A percentile compares a stretch with the other conserved stretches of the same genome.
Evolutionary conservation across 2,113 vertebrate species (phyloP).

Genomic region (Alligator mississippiensis): DNA sequence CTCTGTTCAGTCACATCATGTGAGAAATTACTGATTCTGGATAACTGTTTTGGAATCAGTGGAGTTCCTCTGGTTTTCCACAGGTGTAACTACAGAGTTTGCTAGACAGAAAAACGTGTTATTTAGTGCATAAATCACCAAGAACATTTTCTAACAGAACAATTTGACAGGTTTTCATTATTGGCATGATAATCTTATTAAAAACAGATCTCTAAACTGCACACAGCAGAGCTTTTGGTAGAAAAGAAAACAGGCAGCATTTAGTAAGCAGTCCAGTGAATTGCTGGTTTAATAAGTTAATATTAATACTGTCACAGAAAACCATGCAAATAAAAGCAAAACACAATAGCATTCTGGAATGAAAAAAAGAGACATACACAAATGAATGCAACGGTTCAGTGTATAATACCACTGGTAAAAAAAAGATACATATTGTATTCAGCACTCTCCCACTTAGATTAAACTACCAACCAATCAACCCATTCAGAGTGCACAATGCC

Average conservation of each 20-base stretch:
- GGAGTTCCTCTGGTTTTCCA: conserved; percentile 28
- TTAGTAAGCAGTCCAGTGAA: conserved; percentile 36
- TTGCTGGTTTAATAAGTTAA: conserved; percentile 46
- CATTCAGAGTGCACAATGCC: conserved; percentile 21
- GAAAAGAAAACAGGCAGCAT: conserved; percentile 21
- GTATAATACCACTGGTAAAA: conserved; percentile 5
- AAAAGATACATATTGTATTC: conserved; percentile 31
- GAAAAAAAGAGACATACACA: not conserved
- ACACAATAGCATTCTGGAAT: conserved; percentile 53
- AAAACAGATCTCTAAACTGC: conserved; percentile 38
- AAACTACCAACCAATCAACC: conserved; percentile 47
- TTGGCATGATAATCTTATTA: conserved; percentile 61
- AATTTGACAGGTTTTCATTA: not conserved
- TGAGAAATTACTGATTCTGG: conserved; percentile 8
- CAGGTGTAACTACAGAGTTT: conserved; percentile 19
- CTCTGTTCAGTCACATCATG: not conserved
- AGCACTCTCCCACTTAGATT: conserved; percentile 44
- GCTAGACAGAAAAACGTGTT: conserved; percentile 32
- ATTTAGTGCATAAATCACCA: conserved; percentile 58
- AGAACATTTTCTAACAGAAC: conserved; percentile 37
- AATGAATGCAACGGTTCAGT: conserved; percentile 41
- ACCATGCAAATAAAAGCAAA: conserved; percentile 46
- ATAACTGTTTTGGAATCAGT: not conserved
- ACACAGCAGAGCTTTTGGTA: conserved; percentile 12
- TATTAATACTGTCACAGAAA: conserved; percentile 39